phyloP scores from a whole-genome alignment of 2,113 vertebrate genomes.

The Columba livia region DNA sequence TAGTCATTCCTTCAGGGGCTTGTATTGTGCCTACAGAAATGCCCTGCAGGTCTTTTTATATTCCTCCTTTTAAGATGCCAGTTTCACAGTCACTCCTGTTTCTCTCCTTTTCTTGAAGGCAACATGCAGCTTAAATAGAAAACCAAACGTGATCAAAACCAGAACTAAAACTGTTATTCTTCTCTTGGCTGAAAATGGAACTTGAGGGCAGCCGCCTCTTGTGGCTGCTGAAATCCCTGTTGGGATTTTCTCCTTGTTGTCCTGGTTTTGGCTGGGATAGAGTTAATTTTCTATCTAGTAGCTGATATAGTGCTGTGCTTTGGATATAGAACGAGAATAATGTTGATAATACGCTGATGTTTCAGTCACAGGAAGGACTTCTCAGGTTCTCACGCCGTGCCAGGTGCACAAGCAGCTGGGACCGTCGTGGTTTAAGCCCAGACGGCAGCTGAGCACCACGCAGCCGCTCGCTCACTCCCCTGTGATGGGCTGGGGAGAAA shows the following conservation, averaged over 20 bases:
- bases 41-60: constrained; percentile 37
- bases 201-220: neutral
- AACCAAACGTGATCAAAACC: neutral
- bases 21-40: constrained; percentile 44
- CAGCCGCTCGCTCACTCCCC: too few species aligned
- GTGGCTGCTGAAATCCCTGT: neutral
- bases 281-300: too few species aligned
- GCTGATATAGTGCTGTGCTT: too few species aligned
- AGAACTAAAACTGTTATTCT: neutral
- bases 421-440: too few species aligned
- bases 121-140: neutral
- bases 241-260: neutral
- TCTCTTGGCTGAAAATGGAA: neutral
- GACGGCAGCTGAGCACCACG: too few species aligned
- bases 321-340: too few species aligned
- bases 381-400: too few species aligned
- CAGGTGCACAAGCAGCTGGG: too few species aligned
- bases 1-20: constrained; percentile 44
- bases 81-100: neutral
- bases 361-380: too few species aligned
- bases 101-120: neutral
- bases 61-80: neutral
- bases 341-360: too few species aligned
- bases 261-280: too few species aligned
- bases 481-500: too few species aligned